phyloP scores from a whole-genome alignment of 2,113 vertebrate genomes.

The Willisornis vidua region DNA sequence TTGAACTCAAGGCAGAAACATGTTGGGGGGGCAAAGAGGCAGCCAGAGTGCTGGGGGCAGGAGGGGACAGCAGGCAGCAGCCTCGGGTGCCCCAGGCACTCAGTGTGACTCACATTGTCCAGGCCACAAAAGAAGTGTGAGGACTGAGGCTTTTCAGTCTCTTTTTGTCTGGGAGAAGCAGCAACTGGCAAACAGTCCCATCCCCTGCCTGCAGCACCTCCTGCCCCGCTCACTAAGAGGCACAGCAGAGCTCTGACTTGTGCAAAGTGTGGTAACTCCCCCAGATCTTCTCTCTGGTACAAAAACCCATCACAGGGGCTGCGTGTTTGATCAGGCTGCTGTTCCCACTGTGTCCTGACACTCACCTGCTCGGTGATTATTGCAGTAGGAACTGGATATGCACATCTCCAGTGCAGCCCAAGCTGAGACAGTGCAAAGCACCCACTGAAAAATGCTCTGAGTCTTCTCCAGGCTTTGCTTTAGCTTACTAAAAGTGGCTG shows the following conservation, averaged over 20 bases:
- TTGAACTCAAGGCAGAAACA: background rate
- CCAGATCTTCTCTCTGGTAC: background rate
- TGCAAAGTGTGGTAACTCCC: no score
- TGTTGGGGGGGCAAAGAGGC: background rate
- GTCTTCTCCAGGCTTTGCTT: background rate
- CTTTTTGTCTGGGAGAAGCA: background rate
- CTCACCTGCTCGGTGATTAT: rapidly evolving
- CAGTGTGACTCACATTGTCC: background rate
- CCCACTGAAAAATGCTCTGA: background rate
- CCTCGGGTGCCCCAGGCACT: background rate
- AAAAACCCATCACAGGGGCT: background rate
- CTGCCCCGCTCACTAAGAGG: background rate
- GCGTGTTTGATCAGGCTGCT: background rate
- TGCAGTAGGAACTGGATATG: background rate
- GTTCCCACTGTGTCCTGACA: rapidly evolving
- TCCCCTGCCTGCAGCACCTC: background rate
- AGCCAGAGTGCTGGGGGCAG: background rate
- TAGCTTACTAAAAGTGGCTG: background rate
- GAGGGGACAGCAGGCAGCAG: background rate
- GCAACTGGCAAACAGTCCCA: background rate
- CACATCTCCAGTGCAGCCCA: background rate
- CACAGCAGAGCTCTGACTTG: background rate
- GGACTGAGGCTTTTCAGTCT: background rate
- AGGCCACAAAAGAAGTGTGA: background rate
- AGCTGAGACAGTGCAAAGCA: background rate